Evolutionary conservation across 2,888 invertebrate species (phyloP), one percentile per base, ranked within the genome.

Genomic region (Drosophila flavopinicola): DNA sequence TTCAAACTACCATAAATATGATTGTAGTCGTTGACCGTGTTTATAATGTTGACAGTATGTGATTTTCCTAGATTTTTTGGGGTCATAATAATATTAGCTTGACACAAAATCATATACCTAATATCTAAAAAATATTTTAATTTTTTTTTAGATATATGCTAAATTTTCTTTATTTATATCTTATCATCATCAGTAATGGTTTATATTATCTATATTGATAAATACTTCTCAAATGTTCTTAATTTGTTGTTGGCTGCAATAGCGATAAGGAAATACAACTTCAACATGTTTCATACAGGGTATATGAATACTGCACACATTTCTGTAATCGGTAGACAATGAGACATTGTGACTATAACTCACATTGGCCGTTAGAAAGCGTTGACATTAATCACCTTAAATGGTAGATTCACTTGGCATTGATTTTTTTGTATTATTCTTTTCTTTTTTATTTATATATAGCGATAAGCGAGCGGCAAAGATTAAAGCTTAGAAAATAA

Each of bases 371-470:
- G 58, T 58, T 75, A 54, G 75, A 78, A 80, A 78, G 73, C 73
- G 57, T 66, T 68, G 57, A 48, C 61, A 75, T 66, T 66, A 75
- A 82, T 78, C 48, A 70, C 58, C 58, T 65, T 33, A 68, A 52
- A 53, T 68, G 49, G 45, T 59, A 33, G 53, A 69, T 37, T 48
- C 30, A 29, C 25, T 35, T 68, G 47, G 5, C 33, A 59, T 59
- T 38, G 49, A 37, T 59, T 48, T 33, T 10, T 30, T 15, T n/a
- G n/a, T 10, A 17, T 10, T 10, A 9, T 17, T 10, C 13, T 9
- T 9, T 6, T 25, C n/a, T 20, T 17, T 6, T 25, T 3, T 20
- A 20, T 38, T 2, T 32, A n/a, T 13, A 6, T 30, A 39, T 49
- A 20, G 29, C 30, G 56, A 56, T 56, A 56, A 56, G 54, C 17